Conservation (phyloP, 1,140 invertebrate genomes). For the Mactra quadrangularis region DNA sequence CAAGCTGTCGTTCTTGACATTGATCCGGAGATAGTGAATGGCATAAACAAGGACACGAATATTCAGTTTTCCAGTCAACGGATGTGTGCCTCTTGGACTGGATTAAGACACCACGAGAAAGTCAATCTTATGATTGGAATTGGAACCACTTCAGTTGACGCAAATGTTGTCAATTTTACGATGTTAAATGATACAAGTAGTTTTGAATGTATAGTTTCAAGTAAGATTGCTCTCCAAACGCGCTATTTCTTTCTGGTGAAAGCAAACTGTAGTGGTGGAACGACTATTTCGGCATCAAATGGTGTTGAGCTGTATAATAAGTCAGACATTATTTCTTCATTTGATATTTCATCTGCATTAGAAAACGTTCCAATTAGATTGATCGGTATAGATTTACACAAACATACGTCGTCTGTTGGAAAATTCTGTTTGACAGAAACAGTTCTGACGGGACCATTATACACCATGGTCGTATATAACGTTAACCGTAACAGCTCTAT, state of each 20-base stretch:
- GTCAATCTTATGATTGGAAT: slow-evolving; percentile 62
- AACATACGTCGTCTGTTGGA: no score
- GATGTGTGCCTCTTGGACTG: slow-evolving; percentile 63
- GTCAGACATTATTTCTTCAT: no score
- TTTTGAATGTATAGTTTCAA: slow-evolving; percentile 1
- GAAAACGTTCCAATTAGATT: no score
- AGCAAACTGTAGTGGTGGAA: slow-evolving; percentile 6
- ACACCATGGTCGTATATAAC: no score
- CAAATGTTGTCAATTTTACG: slow-evolving; percentile 11
- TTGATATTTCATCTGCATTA: no score
- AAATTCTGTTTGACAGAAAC: no score
- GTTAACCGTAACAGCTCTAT: no score
- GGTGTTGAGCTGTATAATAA: background rate
- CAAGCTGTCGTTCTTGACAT: slow-evolving; percentile 62
- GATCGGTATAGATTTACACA: no score
- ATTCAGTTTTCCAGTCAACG: slow-evolving; percentile 48
- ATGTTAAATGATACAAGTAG: background rate
- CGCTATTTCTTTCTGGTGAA: slow-evolving; percentile 6
- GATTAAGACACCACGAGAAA: slow-evolving; percentile 63
- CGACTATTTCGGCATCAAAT: slow-evolving; percentile 22
- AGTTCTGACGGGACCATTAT: no score
- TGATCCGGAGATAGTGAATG: background rate
- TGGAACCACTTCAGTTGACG: slow-evolving; percentile 17
- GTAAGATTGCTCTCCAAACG: background rate
- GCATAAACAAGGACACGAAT: background rate